phyloP scores from a whole-genome alignment of 1,140 invertebrate species.

The Halesus radiatus region DNA sequence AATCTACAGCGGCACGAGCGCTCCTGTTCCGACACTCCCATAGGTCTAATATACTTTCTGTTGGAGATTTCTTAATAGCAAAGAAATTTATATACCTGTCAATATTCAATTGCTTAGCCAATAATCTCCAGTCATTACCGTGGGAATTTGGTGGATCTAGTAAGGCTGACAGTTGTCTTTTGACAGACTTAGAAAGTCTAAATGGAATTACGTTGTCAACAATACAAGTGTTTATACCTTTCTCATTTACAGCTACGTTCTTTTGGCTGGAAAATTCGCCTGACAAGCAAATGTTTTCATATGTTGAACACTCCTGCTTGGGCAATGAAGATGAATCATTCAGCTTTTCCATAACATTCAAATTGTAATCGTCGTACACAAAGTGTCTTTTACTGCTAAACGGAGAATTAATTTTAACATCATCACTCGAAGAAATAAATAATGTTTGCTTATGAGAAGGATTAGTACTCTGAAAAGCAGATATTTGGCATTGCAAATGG shows the following conservation, averaged over 20 bases:
- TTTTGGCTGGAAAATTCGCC: slow-evolving; percentile 63
- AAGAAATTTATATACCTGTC: slow-evolving; percentile 98
- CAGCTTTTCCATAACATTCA: slow-evolving; percentile 37
- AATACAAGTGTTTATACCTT: slow-evolving; percentile 71
- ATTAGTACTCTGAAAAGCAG: slow-evolving; percentile 68
- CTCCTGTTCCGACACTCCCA: slow-evolving; percentile 95
- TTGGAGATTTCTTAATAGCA: slow-evolving; percentile 95
- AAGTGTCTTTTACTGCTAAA: slow-evolving; percentile 41
- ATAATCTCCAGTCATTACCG: slow-evolving; percentile 95
- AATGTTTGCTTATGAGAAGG: slow-evolving; percentile 69
- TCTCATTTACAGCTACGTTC: slow-evolving; percentile 71
- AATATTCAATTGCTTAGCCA: slow-evolving; percentile 90
- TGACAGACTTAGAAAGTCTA: slow-evolving; percentile 85
- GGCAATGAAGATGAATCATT: slow-evolving; percentile 24
- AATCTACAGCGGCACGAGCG: slow-evolving; percentile 86
- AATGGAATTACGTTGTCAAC: slow-evolving; percentile 72
- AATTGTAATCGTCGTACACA: slow-evolving; percentile 45
- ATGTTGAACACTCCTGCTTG: slow-evolving; percentile 61
- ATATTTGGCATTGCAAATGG: slow-evolving; percentile 67
- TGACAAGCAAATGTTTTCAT: slow-evolving; percentile 59
- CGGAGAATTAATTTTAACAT: slow-evolving; percentile 36
- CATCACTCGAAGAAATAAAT: slow-evolving; percentile 59
- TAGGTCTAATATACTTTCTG: slow-evolving; percentile 93
- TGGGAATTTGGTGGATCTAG: slow-evolving; percentile 91
- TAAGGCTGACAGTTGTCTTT: slow-evolving; percentile 88